Base-by-base conservation (phyloP, 1,140 invertebrate genomes). In the Meloidogyne chitwoodi region DNA sequence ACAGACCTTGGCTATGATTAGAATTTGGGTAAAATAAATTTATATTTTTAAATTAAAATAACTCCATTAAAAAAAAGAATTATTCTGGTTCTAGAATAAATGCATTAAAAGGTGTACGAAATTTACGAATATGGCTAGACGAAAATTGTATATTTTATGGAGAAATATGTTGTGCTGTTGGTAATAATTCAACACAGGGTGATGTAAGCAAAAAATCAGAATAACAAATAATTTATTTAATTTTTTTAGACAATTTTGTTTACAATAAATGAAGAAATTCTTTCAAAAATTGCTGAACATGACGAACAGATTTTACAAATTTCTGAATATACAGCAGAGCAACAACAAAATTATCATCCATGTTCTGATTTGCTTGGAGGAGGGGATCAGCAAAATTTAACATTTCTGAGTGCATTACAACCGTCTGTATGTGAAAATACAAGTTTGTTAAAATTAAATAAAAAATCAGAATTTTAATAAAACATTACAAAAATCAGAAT, bases 191-290 rank as follows among this genome's bases (percentile, higher is more conserved):
- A 64, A 64, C 27, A 26, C 27, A 27, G 24, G 62, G 29, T 4
- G 62, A 75, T 66, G 65, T 66, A 24, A 63, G 38, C 26, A 63
- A 75, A 16, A 29, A 64, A 38, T 38, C 4, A 38, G 10, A 6
- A 38, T 38, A n/a, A n/a, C 16, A 16, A 16, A 44, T 16, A 16
- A 16, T 6, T 44, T 44, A 44, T 16, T 44, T 44, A 44, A 41
- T 41, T 48, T 67, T 73, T 80, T 68, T 62, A 83, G 77, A 89
- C 88, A 8, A 89, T 89, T 68, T 72, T 89, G 74, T 89, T 89
- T 74, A 88, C 89, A 31, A 88, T 81, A 12, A 88, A 89, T 79
- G 89, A 89, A 48, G 81, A 81, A 29, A 89, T 89, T 34, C 80
- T 89, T 38, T 87, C 89, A 56, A 78, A 80, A 56, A 88, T 89